Percentiles rank a stretch among this genome's conserved stretches.
phyloP scores from a whole-genome alignment of 2,888 invertebrate genomes.

The Hydrotaea cyrtoneurina region DNA sequence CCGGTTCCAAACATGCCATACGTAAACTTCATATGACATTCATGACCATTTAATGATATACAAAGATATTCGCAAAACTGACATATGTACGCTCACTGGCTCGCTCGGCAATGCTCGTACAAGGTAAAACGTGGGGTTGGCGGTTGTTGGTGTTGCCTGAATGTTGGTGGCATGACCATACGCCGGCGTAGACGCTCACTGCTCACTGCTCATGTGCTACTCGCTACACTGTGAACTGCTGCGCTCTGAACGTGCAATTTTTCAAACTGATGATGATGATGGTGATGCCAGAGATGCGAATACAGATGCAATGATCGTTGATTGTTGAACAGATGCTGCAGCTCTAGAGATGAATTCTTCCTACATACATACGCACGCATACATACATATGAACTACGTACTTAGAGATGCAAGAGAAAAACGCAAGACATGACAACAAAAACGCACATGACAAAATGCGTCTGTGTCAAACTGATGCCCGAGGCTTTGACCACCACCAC shows the following conservation, averaged over 20 bases:
- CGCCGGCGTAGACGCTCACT: neutral
- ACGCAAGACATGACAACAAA: slow-evolving; percentile 51
- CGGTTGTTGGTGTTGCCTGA: slow-evolving; percentile 37
- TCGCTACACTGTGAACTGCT: neutral
- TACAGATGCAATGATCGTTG: slow-evolving; percentile 31
- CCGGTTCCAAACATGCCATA: slow-evolving; percentile 57
- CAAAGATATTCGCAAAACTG: slow-evolving; percentile 57
- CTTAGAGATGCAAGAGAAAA: slow-evolving; percentile 19
- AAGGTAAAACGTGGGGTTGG: slow-evolving; percentile 42
- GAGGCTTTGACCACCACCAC: slow-evolving; percentile 54
- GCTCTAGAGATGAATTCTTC: slow-evolving; percentile 21
- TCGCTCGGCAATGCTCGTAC: slow-evolving; percentile 13
- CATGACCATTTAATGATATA: slow-evolving; percentile 66
- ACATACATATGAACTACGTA: neutral
- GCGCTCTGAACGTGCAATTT: slow-evolving; percentile 53
- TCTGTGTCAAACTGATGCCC: slow-evolving; percentile 55
- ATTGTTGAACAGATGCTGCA: slow-evolving; percentile 58
- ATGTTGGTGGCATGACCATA: slow-evolving; percentile 51
- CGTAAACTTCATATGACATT: slow-evolving; percentile 60
- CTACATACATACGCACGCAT: slow-evolving; percentile 15
- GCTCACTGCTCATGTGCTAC: slow-evolving; percentile 9
- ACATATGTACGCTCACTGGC: slow-evolving; percentile 40
- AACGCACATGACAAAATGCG: slow-evolving; percentile 65
- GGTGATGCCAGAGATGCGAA: slow-evolving; percentile 32
- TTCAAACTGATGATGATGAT: slow-evolving; percentile 38